Evolutionary conservation across 2,113 vertebrate species (phyloP).

Genomic region (Chauna torquata): DNA sequence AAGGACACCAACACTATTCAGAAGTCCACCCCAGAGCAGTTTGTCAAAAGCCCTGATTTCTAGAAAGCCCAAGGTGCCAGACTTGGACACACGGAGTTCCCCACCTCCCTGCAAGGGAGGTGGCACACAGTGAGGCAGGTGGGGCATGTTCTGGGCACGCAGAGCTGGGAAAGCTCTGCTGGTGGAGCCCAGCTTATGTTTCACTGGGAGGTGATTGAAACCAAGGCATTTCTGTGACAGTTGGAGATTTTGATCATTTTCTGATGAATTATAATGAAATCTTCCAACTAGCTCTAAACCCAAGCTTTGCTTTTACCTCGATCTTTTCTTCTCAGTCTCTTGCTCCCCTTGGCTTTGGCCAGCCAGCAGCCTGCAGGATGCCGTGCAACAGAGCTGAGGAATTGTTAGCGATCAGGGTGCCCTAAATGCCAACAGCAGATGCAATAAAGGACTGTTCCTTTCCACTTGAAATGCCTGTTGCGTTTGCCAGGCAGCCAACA

Average conservation of each 20-base stretch:
- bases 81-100: no score
- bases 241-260: neutral
- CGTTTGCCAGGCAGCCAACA: constrained; percentile 47
- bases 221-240: neutral
- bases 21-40: neutral
- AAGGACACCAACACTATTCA: neutral
- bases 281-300: neutral
- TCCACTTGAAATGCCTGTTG: constrained; percentile 49
- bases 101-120: neutral
- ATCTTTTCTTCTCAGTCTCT: neutral
- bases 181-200: neutral
- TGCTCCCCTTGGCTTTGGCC: neutral
- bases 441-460: constrained; percentile 39
- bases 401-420: neutral
- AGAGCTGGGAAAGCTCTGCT: neutral
- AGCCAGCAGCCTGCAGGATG: constrained; percentile 16
- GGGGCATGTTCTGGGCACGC: neutral
- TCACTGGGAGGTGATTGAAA: neutral
- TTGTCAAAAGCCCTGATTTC: neutral
- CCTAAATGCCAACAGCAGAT: constrained; percentile 53
- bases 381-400: neutral
- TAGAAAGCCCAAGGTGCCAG: neutral
- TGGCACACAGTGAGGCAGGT: neutral
- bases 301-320: neutral
- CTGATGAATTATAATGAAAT: neutral